Conservation (phyloP, 1,140 invertebrate genomes). For the Sycophila sp. region DNA sequence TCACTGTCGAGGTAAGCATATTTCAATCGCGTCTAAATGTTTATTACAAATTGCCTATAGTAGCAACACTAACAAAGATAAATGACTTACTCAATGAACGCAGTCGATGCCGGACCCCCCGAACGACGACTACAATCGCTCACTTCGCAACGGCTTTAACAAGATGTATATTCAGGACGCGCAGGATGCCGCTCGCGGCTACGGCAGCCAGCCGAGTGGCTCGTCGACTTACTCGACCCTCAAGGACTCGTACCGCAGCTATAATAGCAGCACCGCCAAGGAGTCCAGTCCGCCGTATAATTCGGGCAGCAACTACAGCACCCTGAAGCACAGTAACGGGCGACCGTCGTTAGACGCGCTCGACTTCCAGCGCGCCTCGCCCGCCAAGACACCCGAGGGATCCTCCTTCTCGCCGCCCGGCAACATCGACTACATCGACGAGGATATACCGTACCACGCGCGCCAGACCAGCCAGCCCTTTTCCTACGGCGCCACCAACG, state of each 20-base stretch:
- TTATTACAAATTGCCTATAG: too few species aligned
- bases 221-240: slow-evolving; percentile 59
- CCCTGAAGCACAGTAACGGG: slow-evolving; percentile 54
- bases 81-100: not conserved
- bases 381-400: slow-evolving; percentile 43
- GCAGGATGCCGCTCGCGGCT: slow-evolving; percentile 53
- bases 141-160: slow-evolving; percentile 44
- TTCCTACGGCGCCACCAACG: slow-evolving; percentile 76
- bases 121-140: slow-evolving; percentile 52
- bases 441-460: slow-evolving; percentile 84
- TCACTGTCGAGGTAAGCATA: slow-evolving; percentile 78
- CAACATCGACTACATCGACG: slow-evolving; percentile 65
- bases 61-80: not conserved
- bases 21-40: too few species aligned
- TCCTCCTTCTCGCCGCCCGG: slow-evolving; percentile 59
- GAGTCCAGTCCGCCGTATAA: slow-evolving; percentile 57
- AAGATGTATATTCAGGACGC: slow-evolving; percentile 60
- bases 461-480: slow-evolving; percentile 83
- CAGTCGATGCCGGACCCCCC: slow-evolving; percentile 64
- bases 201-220: slow-evolving; percentile 53
- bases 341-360: slow-evolving; percentile 43
- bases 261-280: slow-evolving; percentile 47
- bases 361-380: slow-evolving; percentile 48
- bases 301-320: slow-evolving; percentile 57
- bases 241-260: slow-evolving; percentile 60